Evolutionary conservation across 2,113 vertebrate genomes (phyloP).

Genomic region (Petromus typicus): DNA sequence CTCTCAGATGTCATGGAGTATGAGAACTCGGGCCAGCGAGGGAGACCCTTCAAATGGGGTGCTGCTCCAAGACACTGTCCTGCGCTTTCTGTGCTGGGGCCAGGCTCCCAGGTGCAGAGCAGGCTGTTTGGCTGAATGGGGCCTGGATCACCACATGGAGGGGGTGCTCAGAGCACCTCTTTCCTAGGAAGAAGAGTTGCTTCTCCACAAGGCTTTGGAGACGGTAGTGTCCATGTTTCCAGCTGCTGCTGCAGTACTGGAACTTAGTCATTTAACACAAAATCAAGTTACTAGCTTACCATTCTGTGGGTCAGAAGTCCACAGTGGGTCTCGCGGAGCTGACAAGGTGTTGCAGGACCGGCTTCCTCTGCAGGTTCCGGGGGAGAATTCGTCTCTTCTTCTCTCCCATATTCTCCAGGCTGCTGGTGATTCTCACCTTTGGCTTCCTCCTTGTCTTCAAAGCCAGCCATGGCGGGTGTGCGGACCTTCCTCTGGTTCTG

Average conservation of each 20-base stretch:
- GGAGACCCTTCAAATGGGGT: not conserved
- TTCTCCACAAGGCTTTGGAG: not conserved
- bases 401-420: not conserved
- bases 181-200: rapidly evolving
- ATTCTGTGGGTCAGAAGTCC: not conserved
- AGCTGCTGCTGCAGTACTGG: rapidly evolving
- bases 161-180: not conserved
- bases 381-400: rapidly evolving
- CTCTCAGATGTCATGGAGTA: constrained; percentile 27
- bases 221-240: rapidly evolving
- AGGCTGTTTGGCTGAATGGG: not conserved
- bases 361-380: not conserved
- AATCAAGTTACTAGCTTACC: rapidly evolving
- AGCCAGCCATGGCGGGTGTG: rapidly evolving
- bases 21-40: not conserved
- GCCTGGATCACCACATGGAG: rapidly evolving
- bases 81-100: rapidly evolving
- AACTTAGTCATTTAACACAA: rapidly evolving
- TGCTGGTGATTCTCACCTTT: not conserved
- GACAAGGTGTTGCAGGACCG: rapidly evolving
- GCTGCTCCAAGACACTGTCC: rapidly evolving
- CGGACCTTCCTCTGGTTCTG: not conserved
- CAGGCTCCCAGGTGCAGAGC: rapidly evolving
- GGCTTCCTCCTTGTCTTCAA: not conserved
- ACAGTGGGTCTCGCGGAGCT: rapidly evolving